A percentile compares a stretch with the other conserved stretches of the same genome.
Conservation (phyloP, 2,113 vertebrate genomes). For the Melanerpes formicivorus region DNA sequence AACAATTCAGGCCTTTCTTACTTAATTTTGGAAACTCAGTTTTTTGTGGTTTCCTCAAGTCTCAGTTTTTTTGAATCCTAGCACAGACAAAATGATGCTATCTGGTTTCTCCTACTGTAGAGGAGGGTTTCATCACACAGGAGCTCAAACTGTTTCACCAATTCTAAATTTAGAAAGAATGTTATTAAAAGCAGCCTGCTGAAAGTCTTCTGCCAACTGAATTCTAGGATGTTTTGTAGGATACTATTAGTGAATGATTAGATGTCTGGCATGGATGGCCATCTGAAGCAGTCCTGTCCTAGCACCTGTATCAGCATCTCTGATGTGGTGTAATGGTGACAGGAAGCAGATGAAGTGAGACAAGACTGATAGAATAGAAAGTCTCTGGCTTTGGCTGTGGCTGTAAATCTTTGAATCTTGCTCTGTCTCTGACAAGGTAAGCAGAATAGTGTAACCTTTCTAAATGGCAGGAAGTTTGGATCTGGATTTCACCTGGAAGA, state of each 20-base stretch:
- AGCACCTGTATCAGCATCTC: not conserved
- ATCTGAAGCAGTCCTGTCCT: not conserved
- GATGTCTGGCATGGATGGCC: not conserved
- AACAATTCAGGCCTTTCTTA: not conserved
- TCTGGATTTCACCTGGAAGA: not conserved
- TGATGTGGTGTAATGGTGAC: not conserved
- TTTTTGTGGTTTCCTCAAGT: constrained; percentile 6
- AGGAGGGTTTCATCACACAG: not conserved
- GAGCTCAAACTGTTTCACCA: not conserved
- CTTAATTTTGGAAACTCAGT: not conserved
- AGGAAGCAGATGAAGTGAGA: not conserved
- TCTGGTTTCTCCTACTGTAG: not conserved
- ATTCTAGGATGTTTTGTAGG: not conserved
- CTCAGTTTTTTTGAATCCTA: not conserved
- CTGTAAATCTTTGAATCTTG: not conserved
- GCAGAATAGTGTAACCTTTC: not conserved
- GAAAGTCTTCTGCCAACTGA: not conserved
- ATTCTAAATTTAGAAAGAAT: not conserved
- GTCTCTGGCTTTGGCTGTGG: not conserved
- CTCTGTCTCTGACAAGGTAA: not conserved
- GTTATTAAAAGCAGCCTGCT: not conserved
- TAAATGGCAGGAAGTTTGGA: not conserved
- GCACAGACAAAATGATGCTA: not conserved
- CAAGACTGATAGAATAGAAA: not conserved
- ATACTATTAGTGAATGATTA: not conserved